Conservation (phyloP, 2,113 vertebrate genomes). For the Glaucomys volans region DNA sequence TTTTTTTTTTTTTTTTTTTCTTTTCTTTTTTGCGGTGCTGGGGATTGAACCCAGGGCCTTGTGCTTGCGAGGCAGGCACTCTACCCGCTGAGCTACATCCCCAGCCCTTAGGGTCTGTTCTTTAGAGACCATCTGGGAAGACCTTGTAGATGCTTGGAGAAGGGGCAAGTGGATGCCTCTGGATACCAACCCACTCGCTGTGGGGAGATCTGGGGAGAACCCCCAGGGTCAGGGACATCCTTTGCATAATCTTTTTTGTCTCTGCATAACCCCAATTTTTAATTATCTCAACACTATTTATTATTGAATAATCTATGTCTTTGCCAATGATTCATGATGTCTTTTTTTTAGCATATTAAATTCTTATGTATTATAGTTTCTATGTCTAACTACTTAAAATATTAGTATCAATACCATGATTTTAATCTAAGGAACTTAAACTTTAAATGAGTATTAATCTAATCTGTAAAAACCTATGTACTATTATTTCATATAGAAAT, state of each 20-base stretch:
- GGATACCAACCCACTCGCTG: neutral
- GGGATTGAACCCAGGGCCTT: too few relatives aligned
- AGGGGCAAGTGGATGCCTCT: neutral
- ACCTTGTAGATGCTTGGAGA: neutral
- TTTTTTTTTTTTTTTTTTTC: too few relatives aligned
- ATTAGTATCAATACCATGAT: neutral
- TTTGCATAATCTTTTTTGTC: neutral
- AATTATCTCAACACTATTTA: neutral
- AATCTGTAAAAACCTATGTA: neutral
- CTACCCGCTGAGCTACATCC: too few relatives aligned
- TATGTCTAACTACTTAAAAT: slow-evolving; percentile 46
- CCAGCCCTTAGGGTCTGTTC: too few relatives aligned
- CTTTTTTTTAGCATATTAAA: neutral
- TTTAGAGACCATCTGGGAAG: neutral
- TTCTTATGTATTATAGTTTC: slow-evolving; percentile 8
- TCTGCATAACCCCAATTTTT: neutral
- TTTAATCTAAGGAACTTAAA: slow-evolving; percentile 8
- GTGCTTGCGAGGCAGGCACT: too few relatives aligned
- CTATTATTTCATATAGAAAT: slow-evolving; percentile 1
- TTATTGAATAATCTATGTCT: neutral
- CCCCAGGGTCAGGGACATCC: neutral
- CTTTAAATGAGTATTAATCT: slow-evolving; percentile 18
- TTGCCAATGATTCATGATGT: neutral
- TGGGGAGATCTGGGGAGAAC: neutral
- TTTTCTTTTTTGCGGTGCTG: too few relatives aligned